Evolutionary conservation across 53 echinoderm and acorn worm genomes (phyloP).

Genomic region (Hippasteria phrygiana): DNA sequence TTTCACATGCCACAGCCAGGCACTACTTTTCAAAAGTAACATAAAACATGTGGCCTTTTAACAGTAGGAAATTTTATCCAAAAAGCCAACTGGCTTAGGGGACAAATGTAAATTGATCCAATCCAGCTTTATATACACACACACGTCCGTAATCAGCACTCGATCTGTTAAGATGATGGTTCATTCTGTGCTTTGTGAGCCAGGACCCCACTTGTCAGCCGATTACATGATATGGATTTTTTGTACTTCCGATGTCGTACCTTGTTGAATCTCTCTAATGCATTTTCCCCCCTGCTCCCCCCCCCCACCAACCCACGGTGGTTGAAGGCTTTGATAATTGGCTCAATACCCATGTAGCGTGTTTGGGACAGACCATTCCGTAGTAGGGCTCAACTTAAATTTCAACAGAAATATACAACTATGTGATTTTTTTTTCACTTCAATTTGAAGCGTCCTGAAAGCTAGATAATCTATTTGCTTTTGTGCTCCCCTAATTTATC

Average conservation of each 20-base stretch:
- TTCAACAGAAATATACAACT: background rate
- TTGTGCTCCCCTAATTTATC: background rate
- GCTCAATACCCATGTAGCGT: slow-evolving; percentile 34
- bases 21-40: background rate
- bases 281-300: slow-evolving; percentile 6
- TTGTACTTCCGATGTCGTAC: slow-evolving; percentile 32
- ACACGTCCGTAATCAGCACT: background rate
- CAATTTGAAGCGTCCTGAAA: background rate
- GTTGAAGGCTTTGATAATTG: slow-evolving; percentile 36
- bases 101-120: slow-evolving; percentile 41
- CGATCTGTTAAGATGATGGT: slow-evolving; percentile 12
- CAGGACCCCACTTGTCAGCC: slow-evolving; percentile 6
- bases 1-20: background rate
- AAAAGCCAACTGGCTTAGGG: slow-evolving; percentile 31
- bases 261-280: slow-evolving; percentile 11
- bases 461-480: background rate
- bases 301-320: background rate
- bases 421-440: background rate
- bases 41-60: slow-evolving; percentile 45
- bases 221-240: slow-evolving; percentile 63
- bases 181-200: background rate
- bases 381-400: background rate
- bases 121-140: background rate
- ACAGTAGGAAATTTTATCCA: slow-evolving; percentile 34
- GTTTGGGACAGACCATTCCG: slow-evolving; percentile 37